phyloP scores from a whole-genome alignment of 2,113 vertebrate genomes.

The Artemisiospiza belli region DNA sequence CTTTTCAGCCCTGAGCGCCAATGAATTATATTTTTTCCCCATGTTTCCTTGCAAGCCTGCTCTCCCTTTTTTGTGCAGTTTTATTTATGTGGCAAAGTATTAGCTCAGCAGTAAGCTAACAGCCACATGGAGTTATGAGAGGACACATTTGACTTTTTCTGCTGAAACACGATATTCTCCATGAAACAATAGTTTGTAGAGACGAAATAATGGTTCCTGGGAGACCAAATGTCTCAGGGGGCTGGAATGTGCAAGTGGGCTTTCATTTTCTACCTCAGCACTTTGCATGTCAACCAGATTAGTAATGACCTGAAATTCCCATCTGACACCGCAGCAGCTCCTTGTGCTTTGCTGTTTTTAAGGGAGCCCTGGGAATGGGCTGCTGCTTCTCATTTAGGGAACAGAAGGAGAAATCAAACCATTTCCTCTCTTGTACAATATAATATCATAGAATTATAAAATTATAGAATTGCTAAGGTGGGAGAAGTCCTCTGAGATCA shows the following conservation, averaged over 20 bases:
- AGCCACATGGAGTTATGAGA: conserved; percentile 59
- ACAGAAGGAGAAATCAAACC: background rate
- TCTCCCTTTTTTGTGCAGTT: conserved; percentile 29
- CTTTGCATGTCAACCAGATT: conserved; percentile 12
- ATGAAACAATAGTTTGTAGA: conserved; percentile 27
- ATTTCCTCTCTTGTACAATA: background rate
- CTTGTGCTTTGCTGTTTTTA: background rate
- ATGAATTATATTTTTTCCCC: conserved; percentile 29
- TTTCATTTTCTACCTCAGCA: conserved; percentile 39
- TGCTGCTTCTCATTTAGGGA: background rate
- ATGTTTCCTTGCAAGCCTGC: conserved; percentile 26
- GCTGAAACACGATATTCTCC: conserved; percentile 50
- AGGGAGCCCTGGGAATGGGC: background rate
- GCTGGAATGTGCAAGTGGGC: background rate
- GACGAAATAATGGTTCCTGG: conserved; percentile 46
- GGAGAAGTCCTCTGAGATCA: background rate
- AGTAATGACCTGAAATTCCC: conserved; percentile 22
- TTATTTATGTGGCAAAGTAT: conserved; percentile 63
- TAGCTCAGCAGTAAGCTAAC: conserved; percentile 70
- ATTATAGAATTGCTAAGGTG: background rate
- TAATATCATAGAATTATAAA: background rate
- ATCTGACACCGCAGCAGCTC: background rate
- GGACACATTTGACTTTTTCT: conserved; percentile 63
- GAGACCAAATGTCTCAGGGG: conserved; percentile 1
- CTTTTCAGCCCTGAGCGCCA: conserved; percentile 47